A percentile compares a stretch with the other conserved stretches of the same genome.
These are phyloP conservation scores for Rhegmatorhina hoffmannsi DNA, from an alignment of 2,113 vertebrate species.

Conservation along the genomic window DNA sequence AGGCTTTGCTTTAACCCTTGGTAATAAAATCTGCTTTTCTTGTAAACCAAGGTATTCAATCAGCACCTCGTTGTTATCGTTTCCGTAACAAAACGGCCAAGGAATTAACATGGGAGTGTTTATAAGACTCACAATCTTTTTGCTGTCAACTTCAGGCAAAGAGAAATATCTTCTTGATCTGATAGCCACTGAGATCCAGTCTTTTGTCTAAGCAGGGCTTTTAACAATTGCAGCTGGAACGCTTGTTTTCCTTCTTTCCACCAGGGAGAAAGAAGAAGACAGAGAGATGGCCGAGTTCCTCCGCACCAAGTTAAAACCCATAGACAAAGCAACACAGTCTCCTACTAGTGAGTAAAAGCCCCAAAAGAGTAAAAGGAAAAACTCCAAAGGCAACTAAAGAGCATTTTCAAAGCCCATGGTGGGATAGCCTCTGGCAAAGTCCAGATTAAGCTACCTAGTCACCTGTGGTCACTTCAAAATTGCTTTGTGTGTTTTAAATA, in stretches of 20 bases:
- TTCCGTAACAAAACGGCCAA: not conserved
- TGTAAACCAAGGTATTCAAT: not conserved
- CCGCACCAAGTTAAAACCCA: constrained; percentile 90
- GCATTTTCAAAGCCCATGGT: not conserved
- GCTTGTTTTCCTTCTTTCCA: not conserved
- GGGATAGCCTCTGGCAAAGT: not conserved
- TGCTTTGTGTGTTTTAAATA: not conserved
- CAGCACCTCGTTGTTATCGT: not conserved
- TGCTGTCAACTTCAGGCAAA: not conserved
- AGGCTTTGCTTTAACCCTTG: not conserved
- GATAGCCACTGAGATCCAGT: not conserved
- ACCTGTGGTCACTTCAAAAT: not conserved
- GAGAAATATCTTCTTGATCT: not conserved
- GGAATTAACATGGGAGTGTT: not conserved
- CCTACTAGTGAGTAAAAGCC: constrained; percentile 82
- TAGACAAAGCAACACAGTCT: constrained; percentile 86
- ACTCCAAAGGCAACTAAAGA: not conserved
- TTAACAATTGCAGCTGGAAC: not conserved
- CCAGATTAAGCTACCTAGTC: not conserved
- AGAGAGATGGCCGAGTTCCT: constrained; percentile 97
- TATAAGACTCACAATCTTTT: not conserved
- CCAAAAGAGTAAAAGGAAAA: not conserved
- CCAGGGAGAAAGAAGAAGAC: constrained; percentile 96
- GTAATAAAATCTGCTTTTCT: not conserved
- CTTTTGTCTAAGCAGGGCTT: not conserved